Percentiles rank a stretch among this genome's conserved stretches.
Evolutionary conservation across 2,797 vertebrate genomes (phyloP).

Genomic region (Varecia variegata): DNA sequence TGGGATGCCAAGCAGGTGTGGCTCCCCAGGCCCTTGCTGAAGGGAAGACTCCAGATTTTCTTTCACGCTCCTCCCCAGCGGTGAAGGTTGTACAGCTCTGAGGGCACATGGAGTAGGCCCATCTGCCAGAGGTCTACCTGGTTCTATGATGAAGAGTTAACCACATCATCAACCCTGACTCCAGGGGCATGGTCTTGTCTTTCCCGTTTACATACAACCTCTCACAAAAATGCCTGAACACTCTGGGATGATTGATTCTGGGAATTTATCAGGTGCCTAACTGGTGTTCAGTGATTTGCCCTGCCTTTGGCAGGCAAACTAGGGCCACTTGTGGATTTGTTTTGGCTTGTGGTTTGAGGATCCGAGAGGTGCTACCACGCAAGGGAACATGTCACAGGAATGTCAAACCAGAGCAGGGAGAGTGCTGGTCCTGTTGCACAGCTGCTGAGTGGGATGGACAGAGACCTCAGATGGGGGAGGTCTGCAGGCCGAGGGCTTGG

Average conservation of each 20-base stretch:
- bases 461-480: neutral
- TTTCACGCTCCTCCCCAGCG: neutral
- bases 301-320: neutral
- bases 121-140: no score
- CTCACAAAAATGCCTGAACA: neutral
- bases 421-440: neutral
- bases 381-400: neutral
- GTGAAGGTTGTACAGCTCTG: neutral
- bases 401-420: neutral
- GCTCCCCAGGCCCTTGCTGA: neutral
- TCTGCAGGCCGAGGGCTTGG: neutral
- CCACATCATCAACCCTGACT: rapidly evolving
- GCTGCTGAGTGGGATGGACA: neutral
- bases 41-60: neutral
- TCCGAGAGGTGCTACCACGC: neutral
- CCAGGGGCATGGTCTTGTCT: rapidly evolving
- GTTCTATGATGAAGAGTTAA: neutral
- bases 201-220: neutral
- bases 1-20: neutral
- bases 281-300: neutral
- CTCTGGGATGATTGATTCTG: neutral
- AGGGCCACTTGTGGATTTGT: neutral
- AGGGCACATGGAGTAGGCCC: no score
- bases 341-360: neutral
- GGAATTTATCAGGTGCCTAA: neutral